A percentile compares a stretch with the other conserved stretches of the same genome.
Conservation (phyloP, 2,888 invertebrate species). For the Phasia obesa region DNA sequence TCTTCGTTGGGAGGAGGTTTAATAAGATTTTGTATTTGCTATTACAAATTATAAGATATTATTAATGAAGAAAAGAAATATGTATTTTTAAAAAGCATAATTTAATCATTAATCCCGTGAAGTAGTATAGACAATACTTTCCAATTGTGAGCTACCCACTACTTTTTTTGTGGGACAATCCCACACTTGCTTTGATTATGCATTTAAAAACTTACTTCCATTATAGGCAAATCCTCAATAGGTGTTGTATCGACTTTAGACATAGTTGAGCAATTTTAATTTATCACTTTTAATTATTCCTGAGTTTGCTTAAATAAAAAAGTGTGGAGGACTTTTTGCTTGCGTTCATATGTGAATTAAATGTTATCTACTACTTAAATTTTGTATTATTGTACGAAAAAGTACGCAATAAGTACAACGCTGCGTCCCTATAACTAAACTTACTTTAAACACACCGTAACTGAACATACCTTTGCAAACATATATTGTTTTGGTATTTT, state of each 20-base stretch:
- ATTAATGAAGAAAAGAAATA: background rate
- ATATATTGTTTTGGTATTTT: constrained; percentile 44
- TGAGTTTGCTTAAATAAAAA: background rate
- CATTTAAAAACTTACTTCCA: constrained; percentile 88
- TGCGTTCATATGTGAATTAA: background rate
- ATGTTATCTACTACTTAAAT: no score
- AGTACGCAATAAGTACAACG: no score
- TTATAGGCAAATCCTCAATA: constrained; percentile 90
- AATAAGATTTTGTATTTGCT: constrained; percentile 95
- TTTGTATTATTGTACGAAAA: no score
- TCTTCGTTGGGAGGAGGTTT: constrained; percentile 95
- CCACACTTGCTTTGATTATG: background rate
- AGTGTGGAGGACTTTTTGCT: background rate
- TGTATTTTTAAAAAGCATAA: background rate
- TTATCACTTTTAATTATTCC: constrained; percentile 20
- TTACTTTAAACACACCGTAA: background rate
- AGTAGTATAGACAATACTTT: no score
- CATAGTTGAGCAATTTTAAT: constrained; percentile 82
- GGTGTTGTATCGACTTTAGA: constrained; percentile 89
- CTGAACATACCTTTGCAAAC: constrained; percentile 9
- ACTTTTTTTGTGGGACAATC: background rate
- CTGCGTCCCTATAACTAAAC: no score
- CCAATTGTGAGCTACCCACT: no score
- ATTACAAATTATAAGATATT: constrained; percentile 11
- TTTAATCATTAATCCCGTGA: no score